phyloP scores from a whole-genome alignment of 2,888 invertebrate species.

The Gymnocheta viridis region DNA sequence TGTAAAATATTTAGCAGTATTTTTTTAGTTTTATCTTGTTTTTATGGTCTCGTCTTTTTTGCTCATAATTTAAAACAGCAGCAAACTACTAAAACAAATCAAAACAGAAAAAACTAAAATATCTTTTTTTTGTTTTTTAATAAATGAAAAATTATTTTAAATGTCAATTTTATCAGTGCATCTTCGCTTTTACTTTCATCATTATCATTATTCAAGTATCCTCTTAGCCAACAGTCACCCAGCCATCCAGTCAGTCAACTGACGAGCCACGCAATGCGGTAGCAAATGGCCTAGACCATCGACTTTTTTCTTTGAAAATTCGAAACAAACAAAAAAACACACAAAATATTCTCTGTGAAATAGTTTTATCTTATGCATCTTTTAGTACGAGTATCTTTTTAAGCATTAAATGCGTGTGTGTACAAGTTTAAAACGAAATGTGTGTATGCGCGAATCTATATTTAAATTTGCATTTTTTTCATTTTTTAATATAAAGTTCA shows the following conservation, averaged over 20 bases:
- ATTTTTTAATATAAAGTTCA: constrained; percentile 55
- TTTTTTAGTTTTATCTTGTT: constrained; percentile 28
- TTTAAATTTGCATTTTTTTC: constrained; percentile 51
- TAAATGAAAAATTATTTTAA: constrained; percentile 60
- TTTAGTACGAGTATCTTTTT: constrained; percentile 14
- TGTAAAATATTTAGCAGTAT: background rate
- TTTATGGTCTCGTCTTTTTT: constrained; percentile 1
- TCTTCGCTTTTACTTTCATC: constrained; percentile 64
- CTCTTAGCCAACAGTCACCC: constrained; percentile 41
- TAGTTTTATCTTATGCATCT: constrained; percentile 32
- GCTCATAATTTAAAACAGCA: constrained; percentile 35
- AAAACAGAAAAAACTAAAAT: constrained; percentile 20
- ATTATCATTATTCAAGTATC: constrained; percentile 29
- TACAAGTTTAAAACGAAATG: constrained; percentile 31
- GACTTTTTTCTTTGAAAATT: constrained; percentile 30
- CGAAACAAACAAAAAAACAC: constrained; percentile 9
- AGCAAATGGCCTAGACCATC: constrained; percentile 67
- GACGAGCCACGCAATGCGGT: constrained; percentile 61
- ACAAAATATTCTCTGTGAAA: constrained; percentile 21
- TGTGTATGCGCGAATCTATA: constrained; percentile 53
- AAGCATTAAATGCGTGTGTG: constrained; percentile 51
- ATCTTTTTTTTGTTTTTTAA: constrained; percentile 43
- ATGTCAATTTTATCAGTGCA: constrained; percentile 61
- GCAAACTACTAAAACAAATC: constrained; percentile 3
- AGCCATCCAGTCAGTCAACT: constrained; percentile 23